Evolutionary conservation across 2,113 vertebrate genomes (phyloP), one percentile per base, ranked within the genome.

Genomic region (Ceuthmochares aereus): DNA sequence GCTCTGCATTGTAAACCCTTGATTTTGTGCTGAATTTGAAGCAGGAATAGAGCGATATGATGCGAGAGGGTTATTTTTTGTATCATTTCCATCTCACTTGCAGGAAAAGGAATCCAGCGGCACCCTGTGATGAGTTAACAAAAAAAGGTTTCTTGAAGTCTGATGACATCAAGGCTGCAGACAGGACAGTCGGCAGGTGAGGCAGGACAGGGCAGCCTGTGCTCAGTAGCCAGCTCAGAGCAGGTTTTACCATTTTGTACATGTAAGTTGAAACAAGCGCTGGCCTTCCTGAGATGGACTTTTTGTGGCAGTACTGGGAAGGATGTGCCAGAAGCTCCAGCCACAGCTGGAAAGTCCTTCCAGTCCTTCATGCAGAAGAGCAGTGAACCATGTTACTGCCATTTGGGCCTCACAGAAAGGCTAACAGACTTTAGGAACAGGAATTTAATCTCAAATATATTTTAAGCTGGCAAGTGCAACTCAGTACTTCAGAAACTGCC

Each of bases 291-390:
- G 23, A 32, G 32, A 59, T 1, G 1, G 40, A 58, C 9, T 55
- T 36, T 40, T 67, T 32, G 51, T 1, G 2, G 30, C 1, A 3
- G 59, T 23, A 25, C 45, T 59, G 47, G 34, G 42, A 84, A 76
- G 32, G 32, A 81, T 1, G 69, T 0, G 2, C 64, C 45, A 45
- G 27, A 10, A 86, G 51, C 20, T 80, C 32, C 55, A 70, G 29
- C 12, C 27, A 7, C 7, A 40, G 20, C 25, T 1, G 1, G 51
- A 30, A 58, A 34, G 45, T 11, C 16, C 7, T 30, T 55, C 49
- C 32, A 43, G 2, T 19, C 6, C 5, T 27, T 47, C 23, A 20
- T 23, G 62, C 0, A 0, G 18, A 60, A 45, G 29, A 80, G 67
- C 25, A 52, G 43, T 5, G 8, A 36, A 19, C 2, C 43, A 36